These are phyloP conservation scores for Drosophila sordidapex DNA, from an alignment of 2,888 invertebrate species.

Conservation along the genomic window DNA sequence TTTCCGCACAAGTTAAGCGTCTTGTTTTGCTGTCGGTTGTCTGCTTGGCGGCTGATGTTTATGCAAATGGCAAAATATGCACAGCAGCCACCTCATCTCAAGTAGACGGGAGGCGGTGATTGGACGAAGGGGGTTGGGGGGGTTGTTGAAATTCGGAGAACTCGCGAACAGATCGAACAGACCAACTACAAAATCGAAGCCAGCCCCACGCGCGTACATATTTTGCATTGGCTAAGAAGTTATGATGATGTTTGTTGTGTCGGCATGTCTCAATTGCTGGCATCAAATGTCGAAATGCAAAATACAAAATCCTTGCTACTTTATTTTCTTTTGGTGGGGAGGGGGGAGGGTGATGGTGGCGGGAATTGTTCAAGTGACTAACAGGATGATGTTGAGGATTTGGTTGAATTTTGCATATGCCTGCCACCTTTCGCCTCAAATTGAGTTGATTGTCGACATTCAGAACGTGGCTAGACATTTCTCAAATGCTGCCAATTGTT, in stretches of 20 bases:
- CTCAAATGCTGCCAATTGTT: constrained; percentile 45
- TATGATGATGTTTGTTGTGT: constrained; percentile 34
- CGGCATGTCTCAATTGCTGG: constrained; percentile 23
- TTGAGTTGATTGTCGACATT: constrained; percentile 77
- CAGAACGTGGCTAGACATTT: constrained; percentile 61
- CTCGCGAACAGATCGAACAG: constrained; percentile 33
- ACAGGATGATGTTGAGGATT: constrained; percentile 40
- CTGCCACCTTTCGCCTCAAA: constrained; percentile 52
- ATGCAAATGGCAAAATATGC: constrained; percentile 63
- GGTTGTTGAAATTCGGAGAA: not conserved
- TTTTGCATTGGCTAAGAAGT: constrained; percentile 22
- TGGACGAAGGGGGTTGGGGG: no score
- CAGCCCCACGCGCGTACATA: constrained; percentile 42
- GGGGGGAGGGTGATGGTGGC: not conserved
- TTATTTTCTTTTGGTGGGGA: not conserved
- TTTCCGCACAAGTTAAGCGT: constrained; percentile 6
- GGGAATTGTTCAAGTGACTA: constrained; percentile 12
- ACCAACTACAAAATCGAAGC: constrained; percentile 33
- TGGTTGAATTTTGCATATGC: constrained; percentile 51
- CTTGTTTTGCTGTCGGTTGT: constrained; percentile 16
- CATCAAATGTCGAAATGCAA: constrained; percentile 60
- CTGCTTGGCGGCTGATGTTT: constrained; percentile 52
- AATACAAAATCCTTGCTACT: constrained; percentile 60
- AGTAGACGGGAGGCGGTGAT: not conserved
- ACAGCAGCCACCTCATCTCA: constrained; percentile 1